Base-by-base conservation (phyloP, 2,113 vertebrate genomes). In the Pelvicachromis taeniatus region DNA sequence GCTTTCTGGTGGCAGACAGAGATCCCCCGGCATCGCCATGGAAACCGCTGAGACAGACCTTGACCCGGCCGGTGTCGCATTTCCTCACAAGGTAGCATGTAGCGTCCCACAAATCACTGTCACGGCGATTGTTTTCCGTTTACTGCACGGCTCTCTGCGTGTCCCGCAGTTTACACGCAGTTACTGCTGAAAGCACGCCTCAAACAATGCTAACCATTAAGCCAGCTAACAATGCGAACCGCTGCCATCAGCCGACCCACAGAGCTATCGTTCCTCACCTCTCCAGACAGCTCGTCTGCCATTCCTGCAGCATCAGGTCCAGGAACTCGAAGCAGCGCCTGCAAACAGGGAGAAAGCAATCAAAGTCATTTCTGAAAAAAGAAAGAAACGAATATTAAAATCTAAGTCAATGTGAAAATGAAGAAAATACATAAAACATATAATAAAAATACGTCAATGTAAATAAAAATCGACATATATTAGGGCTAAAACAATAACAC, bases 291-390 rank as follows among this genome's bases (percentile, higher is more conserved):
- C 96, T 96, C 0, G 97, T 97, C 84, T 97, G 98, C 98, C 98
- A 99, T 79, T 98, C 97, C 85, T 98, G 97, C 83, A 99, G 93
- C 83, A 97, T 89, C 81, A 98, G 94, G 85, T 99, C 97, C 96
- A 99, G 91, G 94, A 99, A 99, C 92, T 98, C 98, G 87, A 96
- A 99, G 83, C 97, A 97, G 81, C 98, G 97, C 81, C 98, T 99
- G 90, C 5, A 88, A 48, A 58, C 31, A 52, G 7, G 4, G 58
- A 19, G 14, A 40, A 11, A 29, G 17, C 10, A n/a, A 77, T 26
- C 3, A 75, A 53, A 63, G n/a, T 17, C 2, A 13, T 48, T 29
- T 26, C 29, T 42, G 53, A 29, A 77, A 48, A n/a, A 38, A 33
- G 9, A n/a, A 3, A 4, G 29, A 29, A 11, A 38, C 1, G 33